Base-by-base conservation (phyloP, 2,797 vertebrate species). In the Thaleichthys pacificus region DNA sequence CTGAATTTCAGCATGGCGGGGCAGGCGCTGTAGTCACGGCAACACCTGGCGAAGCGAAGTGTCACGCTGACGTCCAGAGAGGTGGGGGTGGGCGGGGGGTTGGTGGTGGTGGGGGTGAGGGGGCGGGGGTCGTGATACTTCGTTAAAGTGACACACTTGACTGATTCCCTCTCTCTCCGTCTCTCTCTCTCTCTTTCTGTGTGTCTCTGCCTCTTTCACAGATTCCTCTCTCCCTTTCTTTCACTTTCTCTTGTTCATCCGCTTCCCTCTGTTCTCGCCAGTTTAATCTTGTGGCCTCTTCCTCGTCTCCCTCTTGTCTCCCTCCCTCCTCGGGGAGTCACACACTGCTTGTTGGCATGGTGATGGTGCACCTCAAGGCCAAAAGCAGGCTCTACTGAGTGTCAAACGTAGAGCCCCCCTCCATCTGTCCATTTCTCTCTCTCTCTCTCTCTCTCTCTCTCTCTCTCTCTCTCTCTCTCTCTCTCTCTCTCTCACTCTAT, bases 131-230 rank as follows among this genome's bases (percentile, higher is more conserved):
- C 72, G 24, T 81, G 78, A 83, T 83, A 81, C 81, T 86, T 89
- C 80, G 78, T 86, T 87, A 87, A 86, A 71, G 30, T 21, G 61
- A 71, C 79, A 74, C 82, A 81, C 85, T 73, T 67, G 78, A 68
- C 61, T 86, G 82, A 73, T 81, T 85, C 30, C 11, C 68, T 76
- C 66, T 54, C 19, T 30, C 68, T 54, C 68, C 30, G 30, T 66
- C 66, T 72, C 65, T 38, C 74, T 68, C 30, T 58, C 56, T 8
- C 21, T 22, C 57, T 17, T 14, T 32, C 30, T 17, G 12, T 19
- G 11, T 35, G 26, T 32, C 2, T 22, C 7, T 64, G 17, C 17
- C 28, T 35, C 28, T 7, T n/a, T 7, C 32, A 11, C 26, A 12
- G 12, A 21, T n/a, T 84, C 21, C 21, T 21, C 21, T 11, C 19